Evolutionary conservation across 2,888 invertebrate genomes (phyloP), one percentile per base, ranked within the genome.

Genomic region (Melanargia galathea): DNA sequence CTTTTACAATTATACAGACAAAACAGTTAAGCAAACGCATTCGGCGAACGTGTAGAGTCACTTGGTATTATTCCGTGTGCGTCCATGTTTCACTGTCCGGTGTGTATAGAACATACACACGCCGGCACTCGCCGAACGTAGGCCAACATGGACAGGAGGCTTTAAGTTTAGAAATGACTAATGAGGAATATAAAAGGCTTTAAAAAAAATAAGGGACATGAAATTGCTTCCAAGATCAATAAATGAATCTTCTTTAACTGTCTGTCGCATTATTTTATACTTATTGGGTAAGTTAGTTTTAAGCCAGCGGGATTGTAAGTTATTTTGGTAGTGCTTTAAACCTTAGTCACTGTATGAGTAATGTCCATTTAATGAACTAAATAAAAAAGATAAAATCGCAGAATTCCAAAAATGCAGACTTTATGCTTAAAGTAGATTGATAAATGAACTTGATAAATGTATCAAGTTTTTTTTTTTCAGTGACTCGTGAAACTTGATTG

Each of bases 171-270:
- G 11, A 11, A 33, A 33, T 11, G 33, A 33, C 33, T 11, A 33
- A 33, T 11, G n/a, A n/a, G n/a, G n/a, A n/a, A n/a, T n/a, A n/a
- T n/a, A n/a, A n/a, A n/a, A 46, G 22, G 22, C 22, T 46, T 20
- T 10, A 11, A 10, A 46, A 46, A 4, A 46, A 20, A 46, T 46
- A 7, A 22, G 45, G 10, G 20, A 0, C 38, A n/a, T 40, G 38
- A n/a, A 40, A 40, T 40, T 40, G 16, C 16, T n/a, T 40, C 38
- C n/a, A 40, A 40, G 38, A 40, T n/a, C 16, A 40, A 40, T 16
- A 40, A 40, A 40, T 40, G 38, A 40, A n/a, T 40, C 38, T 40
- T 40, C n/a, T 40, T n/a, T 16, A 40, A 40, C 38, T 40, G n/a
- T 11, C 35, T 35, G 35, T 35, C 35, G 35, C 13, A 35, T 13